phyloP scores from a whole-genome alignment of 2,797 vertebrate genomes.

The Brotula barbata region DNA sequence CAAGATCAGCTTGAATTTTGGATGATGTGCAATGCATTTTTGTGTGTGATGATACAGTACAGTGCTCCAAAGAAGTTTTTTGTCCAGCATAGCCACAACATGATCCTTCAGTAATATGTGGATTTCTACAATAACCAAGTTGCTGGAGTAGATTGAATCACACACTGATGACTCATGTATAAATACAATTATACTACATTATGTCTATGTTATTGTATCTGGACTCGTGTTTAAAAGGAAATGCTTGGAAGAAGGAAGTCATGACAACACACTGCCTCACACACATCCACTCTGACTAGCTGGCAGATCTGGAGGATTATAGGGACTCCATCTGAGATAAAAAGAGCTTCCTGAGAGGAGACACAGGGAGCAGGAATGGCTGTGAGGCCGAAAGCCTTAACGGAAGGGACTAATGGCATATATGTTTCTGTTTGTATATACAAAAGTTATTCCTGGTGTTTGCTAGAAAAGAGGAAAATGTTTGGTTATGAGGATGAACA shows the following conservation, averaged over 20 bases:
- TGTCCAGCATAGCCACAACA: too few relatives aligned
- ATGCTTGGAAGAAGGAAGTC: constrained; percentile 37
- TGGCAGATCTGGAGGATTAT: constrained; percentile 62
- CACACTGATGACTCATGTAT: too few relatives aligned
- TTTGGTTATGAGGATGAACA: constrained; percentile 42
- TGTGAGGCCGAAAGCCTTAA: constrained; percentile 28
- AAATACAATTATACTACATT: too few relatives aligned
- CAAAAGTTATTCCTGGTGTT: constrained; percentile 62
- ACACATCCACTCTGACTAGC: constrained; percentile 44
- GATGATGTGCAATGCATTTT: too few relatives aligned
- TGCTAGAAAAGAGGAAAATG: constrained; percentile 56
- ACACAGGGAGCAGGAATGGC: constrained; percentile 1
- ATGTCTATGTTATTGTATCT: constrained; percentile 15
- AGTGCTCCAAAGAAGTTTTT: too few relatives aligned
- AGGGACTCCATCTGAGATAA: constrained; percentile 60
- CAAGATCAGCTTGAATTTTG: too few relatives aligned
- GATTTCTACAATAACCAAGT: too few relatives aligned
- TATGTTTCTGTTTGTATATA: constrained; percentile 66
- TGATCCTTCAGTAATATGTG: too few relatives aligned
- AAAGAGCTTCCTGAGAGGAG: constrained; percentile 54
- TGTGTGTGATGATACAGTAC: too few relatives aligned
- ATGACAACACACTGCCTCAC: constrained; percentile 33
- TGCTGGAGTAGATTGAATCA: too few relatives aligned
- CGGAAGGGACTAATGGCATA: constrained; percentile 35
- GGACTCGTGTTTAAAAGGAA: constrained; percentile 10